These are phyloP conservation scores for Disparrhopalites patrizii DNA, from an alignment of 2,888 invertebrate species.

Conservation along the genomic window DNA sequence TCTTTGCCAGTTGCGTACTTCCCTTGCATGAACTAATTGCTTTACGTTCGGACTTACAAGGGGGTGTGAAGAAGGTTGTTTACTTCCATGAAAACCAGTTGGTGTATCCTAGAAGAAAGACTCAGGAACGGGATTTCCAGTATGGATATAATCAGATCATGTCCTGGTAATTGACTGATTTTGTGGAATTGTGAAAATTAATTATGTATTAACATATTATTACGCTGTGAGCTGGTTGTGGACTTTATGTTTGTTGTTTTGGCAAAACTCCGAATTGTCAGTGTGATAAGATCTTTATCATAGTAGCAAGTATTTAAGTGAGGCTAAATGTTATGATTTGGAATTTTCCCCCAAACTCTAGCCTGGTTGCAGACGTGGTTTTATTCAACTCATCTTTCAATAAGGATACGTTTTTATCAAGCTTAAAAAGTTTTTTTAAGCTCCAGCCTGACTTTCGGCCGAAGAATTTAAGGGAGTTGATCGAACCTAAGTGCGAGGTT, in stretches of 20 bases:
- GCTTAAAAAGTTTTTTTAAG: constrained; percentile 61
- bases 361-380: constrained; percentile 64
- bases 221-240: too few relatives aligned
- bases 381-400: constrained; percentile 70
- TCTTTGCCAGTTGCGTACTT: constrained; percentile 67
- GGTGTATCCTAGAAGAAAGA: constrained; percentile 63
- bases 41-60: constrained; percentile 61
- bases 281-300: too few relatives aligned
- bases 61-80: constrained; percentile 60
- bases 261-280: too few relatives aligned
- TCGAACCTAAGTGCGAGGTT: constrained; percentile 61
- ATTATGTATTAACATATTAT: too few relatives aligned
- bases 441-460: constrained; percentile 63
- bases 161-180: constrained; percentile 60
- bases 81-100: constrained; percentile 77
- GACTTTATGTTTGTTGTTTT: too few relatives aligned
- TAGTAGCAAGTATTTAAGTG: too few relatives aligned
- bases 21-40: constrained; percentile 67
- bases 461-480: constrained; percentile 56
- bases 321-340: not conserved
- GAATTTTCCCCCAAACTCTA: too few relatives aligned
- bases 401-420: constrained; percentile 62
- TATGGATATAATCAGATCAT: constrained; percentile 71
- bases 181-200: too few relatives aligned
- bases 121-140: constrained; percentile 67